These are phyloP conservation scores for Melieria picta DNA, from an alignment of 2,888 invertebrate genomes.

Conservation along the genomic window DNA sequence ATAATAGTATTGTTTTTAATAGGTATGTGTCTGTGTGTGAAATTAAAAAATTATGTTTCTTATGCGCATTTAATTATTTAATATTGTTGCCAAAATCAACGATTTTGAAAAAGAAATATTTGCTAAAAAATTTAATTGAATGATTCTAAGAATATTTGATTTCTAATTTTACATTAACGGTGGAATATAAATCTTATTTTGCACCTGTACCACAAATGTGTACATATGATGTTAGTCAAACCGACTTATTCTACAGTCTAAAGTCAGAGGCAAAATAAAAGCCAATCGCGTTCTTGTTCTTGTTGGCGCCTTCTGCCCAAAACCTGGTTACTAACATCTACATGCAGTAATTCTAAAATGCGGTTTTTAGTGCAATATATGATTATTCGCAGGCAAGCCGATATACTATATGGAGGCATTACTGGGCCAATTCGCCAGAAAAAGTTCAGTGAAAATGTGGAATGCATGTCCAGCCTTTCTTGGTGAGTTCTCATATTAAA, in stretches of 20 bases:
- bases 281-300: too few relatives aligned
- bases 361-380: not conserved
- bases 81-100: not conserved
- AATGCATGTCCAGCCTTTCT: constrained; percentile 77
- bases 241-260: too few relatives aligned
- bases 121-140: not conserved
- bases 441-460: constrained; percentile 80
- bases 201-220: not conserved
- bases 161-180: not conserved
- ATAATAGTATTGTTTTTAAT: constrained; percentile 75
- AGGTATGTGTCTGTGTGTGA: constrained; percentile 46
- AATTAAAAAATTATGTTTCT: not conserved
- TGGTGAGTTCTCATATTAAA: constrained; percentile 68
- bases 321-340: too few relatives aligned
- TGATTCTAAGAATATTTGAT: not conserved
- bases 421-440: constrained; percentile 84
- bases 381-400: constrained; percentile 67
- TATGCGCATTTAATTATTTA: not conserved
- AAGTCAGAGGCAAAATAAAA: too few relatives aligned
- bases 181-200: not conserved
- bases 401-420: constrained; percentile 87
- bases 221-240: too few relatives aligned
- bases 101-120: not conserved
- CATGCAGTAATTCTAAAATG: too few relatives aligned
- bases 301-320: too few relatives aligned